Evolutionary conservation across 2,797 vertebrate genomes (phyloP).

Genomic region (Rhabdomys pumilio): DNA sequence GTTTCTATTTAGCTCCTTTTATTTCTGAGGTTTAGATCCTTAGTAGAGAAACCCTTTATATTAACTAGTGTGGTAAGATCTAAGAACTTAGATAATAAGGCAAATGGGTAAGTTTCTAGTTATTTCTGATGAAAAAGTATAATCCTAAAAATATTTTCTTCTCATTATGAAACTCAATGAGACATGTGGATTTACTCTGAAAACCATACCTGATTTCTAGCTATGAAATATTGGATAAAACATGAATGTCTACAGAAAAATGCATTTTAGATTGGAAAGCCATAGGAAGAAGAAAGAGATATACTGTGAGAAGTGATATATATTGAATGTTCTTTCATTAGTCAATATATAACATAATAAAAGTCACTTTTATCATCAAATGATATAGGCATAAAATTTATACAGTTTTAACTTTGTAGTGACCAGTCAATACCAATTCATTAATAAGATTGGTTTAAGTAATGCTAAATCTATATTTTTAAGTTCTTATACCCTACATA

Average conservation of each 20-base stretch:
- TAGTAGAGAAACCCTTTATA: background rate
- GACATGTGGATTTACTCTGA: background rate
- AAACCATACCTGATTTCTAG: constrained; percentile 22
- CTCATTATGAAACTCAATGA: background rate
- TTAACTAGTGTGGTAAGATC: background rate
- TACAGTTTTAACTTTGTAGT: background rate
- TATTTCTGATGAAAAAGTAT: background rate
- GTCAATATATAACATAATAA: constrained; percentile 61
- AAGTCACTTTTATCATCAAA: background rate
- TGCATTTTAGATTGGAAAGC: constrained; percentile 67
- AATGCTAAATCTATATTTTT: background rate
- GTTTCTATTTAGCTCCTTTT: background rate
- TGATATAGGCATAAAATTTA: background rate
- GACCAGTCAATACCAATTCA: background rate
- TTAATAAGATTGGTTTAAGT: background rate
- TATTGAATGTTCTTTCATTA: constrained; percentile 53
- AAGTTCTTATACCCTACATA: background rate
- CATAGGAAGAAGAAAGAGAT: constrained; percentile 62
- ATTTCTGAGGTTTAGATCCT: constrained; percentile 27
- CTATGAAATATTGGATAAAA: constrained; percentile 1
- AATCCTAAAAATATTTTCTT: background rate
- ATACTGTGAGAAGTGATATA: constrained; percentile 9
- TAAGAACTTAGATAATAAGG: background rate
- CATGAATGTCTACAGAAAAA: constrained; percentile 10
- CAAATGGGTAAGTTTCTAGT: background rate